phyloP scores from a whole-genome alignment of 2,888 invertebrate species.

The Harpalus rubripes region DNA sequence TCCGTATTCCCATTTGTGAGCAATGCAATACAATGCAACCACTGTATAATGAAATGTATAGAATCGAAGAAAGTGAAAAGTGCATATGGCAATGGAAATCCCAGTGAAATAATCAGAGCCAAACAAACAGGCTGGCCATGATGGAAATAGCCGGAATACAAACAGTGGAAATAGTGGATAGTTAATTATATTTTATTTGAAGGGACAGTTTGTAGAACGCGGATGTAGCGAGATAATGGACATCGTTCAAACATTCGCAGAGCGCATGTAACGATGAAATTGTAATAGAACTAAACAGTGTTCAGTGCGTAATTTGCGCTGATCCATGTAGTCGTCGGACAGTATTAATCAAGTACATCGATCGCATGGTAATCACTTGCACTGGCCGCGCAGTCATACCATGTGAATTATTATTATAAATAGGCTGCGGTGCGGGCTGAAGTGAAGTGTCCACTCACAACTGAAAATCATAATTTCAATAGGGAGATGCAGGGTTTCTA shows the following conservation, averaged over 20 bases:
- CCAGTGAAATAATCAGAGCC: conserved; percentile 36
- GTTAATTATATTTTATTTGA: conserved; percentile 66
- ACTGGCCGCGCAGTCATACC: not conserved
- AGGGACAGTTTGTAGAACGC: conserved; percentile 54
- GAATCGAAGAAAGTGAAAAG: not conserved
- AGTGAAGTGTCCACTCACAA: too few relatives aligned
- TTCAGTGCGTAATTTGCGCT: conserved; percentile 66
- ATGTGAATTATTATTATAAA: conserved; percentile 3
- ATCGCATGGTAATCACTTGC: conserved; percentile 59
- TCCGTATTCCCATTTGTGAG: not conserved
- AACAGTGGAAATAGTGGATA: conserved; percentile 63
- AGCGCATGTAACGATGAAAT: conserved; percentile 63
- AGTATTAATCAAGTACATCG: conserved; percentile 66
- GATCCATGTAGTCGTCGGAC: conserved; percentile 63
- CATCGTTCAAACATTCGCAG: conserved; percentile 62
- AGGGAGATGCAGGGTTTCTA: too few relatives aligned
- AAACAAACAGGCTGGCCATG: conserved; percentile 13
- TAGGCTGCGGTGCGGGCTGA: not conserved
- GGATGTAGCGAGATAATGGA: conserved; percentile 60
- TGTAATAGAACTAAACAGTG: conserved; percentile 67
- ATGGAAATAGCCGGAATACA: conserved; percentile 31
- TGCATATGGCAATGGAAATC: not conserved
- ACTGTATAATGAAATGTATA: not conserved
- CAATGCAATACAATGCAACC: too few relatives aligned
- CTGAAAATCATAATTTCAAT: too few relatives aligned